A percentile compares a stretch with the other conserved stretches of the same genome.
phyloP scores from a whole-genome alignment of 2,797 vertebrate genomes.

The Hephaestus fuliginosus region DNA sequence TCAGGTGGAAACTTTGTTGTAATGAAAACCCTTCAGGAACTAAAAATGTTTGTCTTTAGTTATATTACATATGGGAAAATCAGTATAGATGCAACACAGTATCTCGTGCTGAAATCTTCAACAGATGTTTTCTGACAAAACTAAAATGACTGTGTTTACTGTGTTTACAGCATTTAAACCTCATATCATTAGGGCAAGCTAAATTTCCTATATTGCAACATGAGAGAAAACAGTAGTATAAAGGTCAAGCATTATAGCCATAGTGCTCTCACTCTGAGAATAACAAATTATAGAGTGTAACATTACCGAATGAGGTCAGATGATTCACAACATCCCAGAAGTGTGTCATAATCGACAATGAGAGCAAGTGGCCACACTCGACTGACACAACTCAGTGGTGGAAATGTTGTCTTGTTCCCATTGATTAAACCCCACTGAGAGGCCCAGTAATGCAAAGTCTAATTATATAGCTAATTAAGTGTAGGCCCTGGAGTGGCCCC shows the following conservation, averaged over 20 bases:
- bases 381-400: conserved; percentile 62
- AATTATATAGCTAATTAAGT: conserved; percentile 87
- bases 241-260: not conserved
- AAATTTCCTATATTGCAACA: not conserved
- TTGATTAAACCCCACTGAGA: conserved; percentile 82
- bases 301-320: conserved; percentile 48
- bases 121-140: not conserved
- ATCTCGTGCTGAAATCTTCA: not conserved
- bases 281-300: conserved; percentile 9
- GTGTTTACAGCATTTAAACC: not conserved
- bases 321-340: conserved; percentile 51
- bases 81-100: not conserved
- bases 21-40: not conserved
- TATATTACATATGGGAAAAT: not conserved
- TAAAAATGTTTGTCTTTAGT: not conserved
- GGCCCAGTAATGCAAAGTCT: conserved; percentile 83
- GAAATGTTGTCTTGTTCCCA: conserved; percentile 79
- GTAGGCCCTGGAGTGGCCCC: conserved; percentile 71
- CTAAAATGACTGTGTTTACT: not conserved
- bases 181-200: not conserved
- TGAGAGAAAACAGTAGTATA: not conserved
- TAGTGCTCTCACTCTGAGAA: not conserved
- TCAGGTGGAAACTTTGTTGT: not conserved
- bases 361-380: conserved; percentile 64
- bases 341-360: conserved; percentile 62